Conservation (phyloP, 2,797 vertebrate genomes). For the Dipus sagitta region DNA sequence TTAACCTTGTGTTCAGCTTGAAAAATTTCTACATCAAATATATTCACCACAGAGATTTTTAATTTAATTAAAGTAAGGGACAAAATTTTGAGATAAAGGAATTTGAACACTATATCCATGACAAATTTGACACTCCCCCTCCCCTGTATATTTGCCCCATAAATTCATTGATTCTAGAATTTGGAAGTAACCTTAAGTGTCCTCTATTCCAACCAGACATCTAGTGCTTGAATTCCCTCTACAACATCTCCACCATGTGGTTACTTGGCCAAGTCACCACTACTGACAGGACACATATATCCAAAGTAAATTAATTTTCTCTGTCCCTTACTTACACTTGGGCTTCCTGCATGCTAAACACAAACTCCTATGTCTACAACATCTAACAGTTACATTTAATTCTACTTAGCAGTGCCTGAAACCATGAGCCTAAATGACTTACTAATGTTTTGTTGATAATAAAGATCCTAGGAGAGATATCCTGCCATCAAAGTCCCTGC, state of each 20-base stretch:
- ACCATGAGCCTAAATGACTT: not conserved
- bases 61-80: conserved; percentile 57
- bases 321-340: not conserved
- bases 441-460: not conserved
- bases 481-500: not conserved
- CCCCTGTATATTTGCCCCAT: not conserved
- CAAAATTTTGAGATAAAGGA: conserved; percentile 37
- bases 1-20: conserved; percentile 38
- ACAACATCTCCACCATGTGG: conserved; percentile 83
- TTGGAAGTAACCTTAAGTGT: conserved; percentile 76
- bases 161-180: conserved; percentile 64
- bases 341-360: not conserved
- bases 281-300: conserved; percentile 17
- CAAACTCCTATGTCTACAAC: not conserved
- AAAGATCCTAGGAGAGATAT: not conserved
- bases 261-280: conserved; percentile 71
- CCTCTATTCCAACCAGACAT: conserved; percentile 58
- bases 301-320: conserved; percentile 2
- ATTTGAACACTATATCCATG: conserved; percentile 59
- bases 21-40: conserved; percentile 50
- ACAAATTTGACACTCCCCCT: not conserved
- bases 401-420: not conserved
- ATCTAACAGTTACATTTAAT: conserved; percentile 4
- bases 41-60: conserved; percentile 7
- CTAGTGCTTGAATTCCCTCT: conserved; percentile 69